These are phyloP conservation scores for Chydorus sphaericus DNA, from an alignment of 2,888 invertebrate species.

Conservation along the genomic window DNA sequence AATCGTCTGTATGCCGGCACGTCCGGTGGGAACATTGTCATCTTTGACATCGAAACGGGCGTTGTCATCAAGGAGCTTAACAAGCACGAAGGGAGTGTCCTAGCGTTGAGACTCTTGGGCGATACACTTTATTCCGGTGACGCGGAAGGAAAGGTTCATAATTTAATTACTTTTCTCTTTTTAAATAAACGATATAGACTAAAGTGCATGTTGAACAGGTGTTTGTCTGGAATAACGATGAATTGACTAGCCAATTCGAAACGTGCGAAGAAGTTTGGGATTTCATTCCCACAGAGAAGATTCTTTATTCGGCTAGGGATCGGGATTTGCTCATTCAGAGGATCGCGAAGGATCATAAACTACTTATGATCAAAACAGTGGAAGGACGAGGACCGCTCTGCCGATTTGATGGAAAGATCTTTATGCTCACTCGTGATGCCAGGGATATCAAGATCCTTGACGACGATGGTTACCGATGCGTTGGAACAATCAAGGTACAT, in stretches of 20 bases:
- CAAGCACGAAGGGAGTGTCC: constrained; percentile 31
- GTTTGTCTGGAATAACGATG: constrained; percentile 38
- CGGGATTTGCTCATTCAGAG: constrained; percentile 44
- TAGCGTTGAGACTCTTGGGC: constrained; percentile 27
- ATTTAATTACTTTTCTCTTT: constrained; percentile 1
- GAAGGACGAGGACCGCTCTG: constrained; percentile 39
- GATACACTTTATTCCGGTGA: constrained; percentile 42
- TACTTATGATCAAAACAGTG: constrained; percentile 24
- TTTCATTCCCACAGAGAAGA: constrained; percentile 37
- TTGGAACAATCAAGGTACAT: constrained; percentile 1
- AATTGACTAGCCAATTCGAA: constrained; percentile 36
- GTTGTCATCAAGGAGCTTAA: constrained; percentile 26
- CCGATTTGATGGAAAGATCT: constrained; percentile 33
- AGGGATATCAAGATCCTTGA: constrained; percentile 38
- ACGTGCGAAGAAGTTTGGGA: constrained; percentile 49
- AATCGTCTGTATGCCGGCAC: constrained; percentile 44
- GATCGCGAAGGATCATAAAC: constrained; percentile 24
- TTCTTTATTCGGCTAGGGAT: constrained; percentile 45
- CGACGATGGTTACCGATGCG: not conserved
- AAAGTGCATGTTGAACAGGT: constrained; percentile 30
- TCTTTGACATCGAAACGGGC: constrained; percentile 39
- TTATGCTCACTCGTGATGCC: constrained; percentile 37
- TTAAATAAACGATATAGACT: not conserved
- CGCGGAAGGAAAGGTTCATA: constrained; percentile 44
- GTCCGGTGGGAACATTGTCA: constrained; percentile 44